Evolutionary conservation across 1,140 invertebrate species (phyloP).

Genomic region (Nasonia giraulti): DNA sequence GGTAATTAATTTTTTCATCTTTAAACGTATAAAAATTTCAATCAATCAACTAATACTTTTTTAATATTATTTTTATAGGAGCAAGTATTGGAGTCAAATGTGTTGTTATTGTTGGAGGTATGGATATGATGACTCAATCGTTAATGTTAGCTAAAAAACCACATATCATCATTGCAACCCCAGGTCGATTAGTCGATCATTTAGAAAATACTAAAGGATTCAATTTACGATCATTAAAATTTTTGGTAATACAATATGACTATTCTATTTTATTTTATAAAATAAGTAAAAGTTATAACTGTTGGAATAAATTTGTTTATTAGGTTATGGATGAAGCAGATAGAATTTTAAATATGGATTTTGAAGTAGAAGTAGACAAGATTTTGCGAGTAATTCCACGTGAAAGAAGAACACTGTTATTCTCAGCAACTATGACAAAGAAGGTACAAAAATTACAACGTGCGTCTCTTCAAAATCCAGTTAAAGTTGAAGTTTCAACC

Average conservation of each 20-base stretch:
- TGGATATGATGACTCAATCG: slow-evolving; percentile 97
- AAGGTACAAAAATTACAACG: slow-evolving; percentile 97
- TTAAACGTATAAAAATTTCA: slow-evolving; percentile 14
- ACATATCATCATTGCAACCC: slow-evolving; percentile 95
- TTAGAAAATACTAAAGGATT: slow-evolving; percentile 96
- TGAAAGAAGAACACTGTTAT: slow-evolving; percentile 91
- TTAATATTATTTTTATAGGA: slow-evolving; percentile 70
- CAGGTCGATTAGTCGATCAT: slow-evolving; percentile 92
- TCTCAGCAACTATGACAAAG: slow-evolving; percentile 99
- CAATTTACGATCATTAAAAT: slow-evolving; percentile 90
- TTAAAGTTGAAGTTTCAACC: slow-evolving; percentile 95
- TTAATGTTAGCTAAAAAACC: slow-evolving; percentile 94
- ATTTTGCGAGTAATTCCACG: slow-evolving; percentile 93
- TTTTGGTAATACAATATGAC: slow-evolving; percentile 77
- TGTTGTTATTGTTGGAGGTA: slow-evolving; percentile 97
- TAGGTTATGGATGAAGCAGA: slow-evolving; percentile 97
- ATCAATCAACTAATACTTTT: not conserved
- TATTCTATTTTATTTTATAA: not conserved
- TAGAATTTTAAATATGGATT: slow-evolving; percentile 96
- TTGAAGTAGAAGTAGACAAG: slow-evolving; percentile 96
- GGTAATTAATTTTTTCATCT: slow-evolving; percentile 73
- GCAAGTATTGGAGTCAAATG: slow-evolving; percentile 93
- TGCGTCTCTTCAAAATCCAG: slow-evolving; percentile 93
- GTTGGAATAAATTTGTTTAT: slow-evolving; percentile 13
- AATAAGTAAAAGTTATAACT: not conserved